These are phyloP conservation scores for Oxyruncus cristatus DNA, from an alignment of 2,113 vertebrate species.

Conservation along the genomic window DNA sequence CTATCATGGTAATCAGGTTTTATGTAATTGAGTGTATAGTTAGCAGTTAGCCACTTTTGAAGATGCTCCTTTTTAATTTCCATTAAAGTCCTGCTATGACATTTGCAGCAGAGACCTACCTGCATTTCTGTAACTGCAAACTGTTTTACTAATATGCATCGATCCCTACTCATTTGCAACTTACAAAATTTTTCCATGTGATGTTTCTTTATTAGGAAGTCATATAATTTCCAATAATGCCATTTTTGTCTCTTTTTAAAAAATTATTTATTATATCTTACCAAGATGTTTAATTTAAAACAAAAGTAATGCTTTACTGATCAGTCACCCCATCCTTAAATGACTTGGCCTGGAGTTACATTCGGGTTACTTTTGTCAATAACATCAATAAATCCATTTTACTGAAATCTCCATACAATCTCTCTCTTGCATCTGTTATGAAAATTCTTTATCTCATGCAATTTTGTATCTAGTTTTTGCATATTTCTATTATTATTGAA, in stretches of 20 bases:
- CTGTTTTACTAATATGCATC: neutral
- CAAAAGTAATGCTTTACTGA: neutral
- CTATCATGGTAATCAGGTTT: neutral
- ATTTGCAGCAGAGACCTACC: neutral
- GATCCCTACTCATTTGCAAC: neutral
- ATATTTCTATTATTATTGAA: neutral
- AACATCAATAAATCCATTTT: neutral
- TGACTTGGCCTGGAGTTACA: neutral
- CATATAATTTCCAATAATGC: neutral
- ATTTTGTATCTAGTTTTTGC: neutral
- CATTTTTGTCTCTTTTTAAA: neutral
- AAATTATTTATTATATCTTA: neutral
- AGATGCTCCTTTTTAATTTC: neutral
- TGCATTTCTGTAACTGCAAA: neutral
- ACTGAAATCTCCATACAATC: neutral
- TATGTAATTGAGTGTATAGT: neutral
- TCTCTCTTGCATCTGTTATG: neutral
- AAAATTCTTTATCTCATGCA: neutral
- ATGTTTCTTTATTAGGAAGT: neutral
- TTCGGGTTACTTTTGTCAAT: neutral
- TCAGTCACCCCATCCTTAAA: fast-evolving
- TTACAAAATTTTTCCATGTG: neutral
- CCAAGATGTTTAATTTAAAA: neutral
- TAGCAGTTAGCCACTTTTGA: neutral
- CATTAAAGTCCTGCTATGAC: neutral